These are phyloP conservation scores for Rhegmatorhina hoffmannsi DNA, from an alignment of 2,113 vertebrate species.

Conservation along the genomic window DNA sequence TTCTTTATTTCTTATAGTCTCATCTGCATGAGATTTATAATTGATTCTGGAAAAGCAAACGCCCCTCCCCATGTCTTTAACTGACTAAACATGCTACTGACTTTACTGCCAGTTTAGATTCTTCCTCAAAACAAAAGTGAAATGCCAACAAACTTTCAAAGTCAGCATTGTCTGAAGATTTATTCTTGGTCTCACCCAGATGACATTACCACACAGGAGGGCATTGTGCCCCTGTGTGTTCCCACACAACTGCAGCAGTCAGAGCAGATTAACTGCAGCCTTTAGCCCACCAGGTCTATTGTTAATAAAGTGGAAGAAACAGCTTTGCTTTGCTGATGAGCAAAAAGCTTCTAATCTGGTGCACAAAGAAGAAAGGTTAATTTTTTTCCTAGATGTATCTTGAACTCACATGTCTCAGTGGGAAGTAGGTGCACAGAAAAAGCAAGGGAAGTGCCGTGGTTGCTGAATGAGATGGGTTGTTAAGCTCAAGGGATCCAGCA, in stretches of 20 bases:
- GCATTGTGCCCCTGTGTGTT: neutral
- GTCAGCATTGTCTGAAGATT: neutral
- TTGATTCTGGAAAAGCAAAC: neutral
- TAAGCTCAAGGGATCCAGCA: neutral
- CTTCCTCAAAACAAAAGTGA: slow-evolving; percentile 1
- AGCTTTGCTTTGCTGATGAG: neutral
- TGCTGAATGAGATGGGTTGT: neutral
- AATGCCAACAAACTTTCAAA: neutral
- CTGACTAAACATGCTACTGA: neutral
- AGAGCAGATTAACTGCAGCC: neutral
- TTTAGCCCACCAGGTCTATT: neutral
- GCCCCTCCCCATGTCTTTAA: neutral
- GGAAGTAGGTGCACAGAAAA: neutral
- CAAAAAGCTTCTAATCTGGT: neutral
- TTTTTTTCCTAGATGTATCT: neutral
- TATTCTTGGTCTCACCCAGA: neutral
- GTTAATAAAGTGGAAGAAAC: neutral
- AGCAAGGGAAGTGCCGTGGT: neutral
- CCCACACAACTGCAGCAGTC: neutral
- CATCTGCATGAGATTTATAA: neutral
- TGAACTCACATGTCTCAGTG: neutral
- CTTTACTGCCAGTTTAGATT: neutral
- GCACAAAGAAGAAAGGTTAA: neutral
- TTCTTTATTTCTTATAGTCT: neutral
- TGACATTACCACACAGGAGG: neutral